These are phyloP conservation scores for Temnothorax rugatulus DNA, from an alignment of 2,888 invertebrate species.

Conservation along the genomic window DNA sequence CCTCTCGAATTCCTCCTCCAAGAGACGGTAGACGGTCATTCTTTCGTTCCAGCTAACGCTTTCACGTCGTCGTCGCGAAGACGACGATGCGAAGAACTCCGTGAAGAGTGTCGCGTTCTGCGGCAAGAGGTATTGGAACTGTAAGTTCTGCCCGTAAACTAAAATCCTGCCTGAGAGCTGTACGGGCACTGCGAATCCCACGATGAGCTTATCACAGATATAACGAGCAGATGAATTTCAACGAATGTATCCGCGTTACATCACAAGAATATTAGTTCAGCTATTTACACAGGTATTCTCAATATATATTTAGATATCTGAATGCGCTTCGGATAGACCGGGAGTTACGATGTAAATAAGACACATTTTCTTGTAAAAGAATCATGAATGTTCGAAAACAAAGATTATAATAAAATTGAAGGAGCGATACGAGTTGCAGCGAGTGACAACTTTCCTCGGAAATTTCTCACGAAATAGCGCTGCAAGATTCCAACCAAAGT, in stretches of 20 bases:
- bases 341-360: not conserved
- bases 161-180: slow-evolving; percentile 87
- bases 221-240: slow-evolving; percentile 36
- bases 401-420: slow-evolving; percentile 5
- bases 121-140: slow-evolving; percentile 89
- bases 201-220: slow-evolving; percentile 86
- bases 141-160: slow-evolving; percentile 89
- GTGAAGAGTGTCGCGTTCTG: slow-evolving; percentile 87
- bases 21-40: slow-evolving; percentile 81
- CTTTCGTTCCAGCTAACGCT: slow-evolving; percentile 73
- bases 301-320: not conserved
- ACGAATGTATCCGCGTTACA: not conserved
- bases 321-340: not conserved
- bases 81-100: slow-evolving; percentile 84
- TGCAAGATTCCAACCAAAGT: not conserved
- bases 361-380: not conserved
- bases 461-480: not conserved
- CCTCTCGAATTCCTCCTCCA: slow-evolving; percentile 85
- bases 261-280: not conserved
- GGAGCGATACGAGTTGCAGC: not conserved
- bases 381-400: not conserved
- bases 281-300: not conserved
- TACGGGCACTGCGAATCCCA: slow-evolving; percentile 89
- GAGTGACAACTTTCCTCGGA: not conserved
- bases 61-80: slow-evolving; percentile 72